phyloP scores from a whole-genome alignment of 2,888 invertebrate genomes.

The Mongoloraphidia duomilia region DNA sequence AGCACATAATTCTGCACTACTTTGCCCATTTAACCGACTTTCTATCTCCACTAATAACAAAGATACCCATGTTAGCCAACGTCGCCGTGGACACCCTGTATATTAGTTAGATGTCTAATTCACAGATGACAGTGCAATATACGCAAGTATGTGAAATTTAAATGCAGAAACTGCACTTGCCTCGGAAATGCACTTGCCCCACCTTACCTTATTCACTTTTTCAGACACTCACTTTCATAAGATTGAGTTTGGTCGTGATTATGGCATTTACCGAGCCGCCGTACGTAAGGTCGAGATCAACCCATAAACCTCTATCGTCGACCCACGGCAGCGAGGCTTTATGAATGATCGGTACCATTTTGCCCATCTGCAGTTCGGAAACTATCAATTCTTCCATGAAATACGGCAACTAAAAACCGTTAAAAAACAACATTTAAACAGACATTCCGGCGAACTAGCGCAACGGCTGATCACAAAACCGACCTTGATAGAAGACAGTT shows the following conservation, averaged over 20 bases:
- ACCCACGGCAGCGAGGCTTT: slow-evolving; percentile 48
- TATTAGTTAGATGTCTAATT: too few relatives aligned
- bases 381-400: slow-evolving; percentile 75
- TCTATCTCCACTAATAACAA: too few relatives aligned
- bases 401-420: slow-evolving; percentile 48
- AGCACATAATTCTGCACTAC: too few relatives aligned
- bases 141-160: too few relatives aligned
- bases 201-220: slow-evolving; percentile 6
- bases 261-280: slow-evolving; percentile 66
- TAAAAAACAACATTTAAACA: background rate
- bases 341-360: slow-evolving; percentile 49
- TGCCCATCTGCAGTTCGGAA: slow-evolving; percentile 58
- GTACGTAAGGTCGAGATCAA: slow-evolving; percentile 70
- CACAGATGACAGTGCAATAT: too few relatives aligned
- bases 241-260: slow-evolving; percentile 76
- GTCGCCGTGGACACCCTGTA: too few relatives aligned
- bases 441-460: background rate
- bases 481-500: slow-evolving; percentile 71
- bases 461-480: slow-evolving; percentile 12
- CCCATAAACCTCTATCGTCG: slow-evolving; percentile 77
- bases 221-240: slow-evolving; percentile 43
- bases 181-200: too few relatives aligned
- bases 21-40: too few relatives aligned
- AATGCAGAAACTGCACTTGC: too few relatives aligned
- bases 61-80: too few relatives aligned